Evolutionary conservation across 2,888 invertebrate species (phyloP).

Genomic region (Aphodius granarius): DNA sequence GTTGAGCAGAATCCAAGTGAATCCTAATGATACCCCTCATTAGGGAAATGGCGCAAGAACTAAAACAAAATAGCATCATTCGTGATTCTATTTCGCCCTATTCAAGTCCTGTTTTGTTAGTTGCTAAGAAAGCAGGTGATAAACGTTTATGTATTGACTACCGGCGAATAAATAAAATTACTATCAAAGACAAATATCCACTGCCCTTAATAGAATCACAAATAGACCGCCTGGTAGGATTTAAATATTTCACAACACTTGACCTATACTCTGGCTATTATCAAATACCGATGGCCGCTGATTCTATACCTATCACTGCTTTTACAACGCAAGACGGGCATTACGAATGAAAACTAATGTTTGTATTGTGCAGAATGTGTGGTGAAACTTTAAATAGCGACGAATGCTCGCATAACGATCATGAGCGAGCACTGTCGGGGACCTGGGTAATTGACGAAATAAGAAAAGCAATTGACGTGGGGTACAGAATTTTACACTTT

Average conservation of each 20-base stretch:
- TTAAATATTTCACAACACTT: conserved; percentile 37
- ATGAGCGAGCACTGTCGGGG: too few relatives aligned
- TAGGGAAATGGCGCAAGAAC: conserved; percentile 2
- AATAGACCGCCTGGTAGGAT: conserved; percentile 36
- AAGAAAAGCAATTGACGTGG: too few relatives aligned
- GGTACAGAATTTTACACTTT: too few relatives aligned
- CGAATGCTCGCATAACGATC: too few relatives aligned
- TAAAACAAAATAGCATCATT: background rate
- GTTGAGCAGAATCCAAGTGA: too few relatives aligned
- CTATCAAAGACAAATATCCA: conserved; percentile 40
- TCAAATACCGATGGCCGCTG: conserved; percentile 15
- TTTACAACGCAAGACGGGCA: conserved; percentile 1
- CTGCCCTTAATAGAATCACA: conserved; percentile 41
- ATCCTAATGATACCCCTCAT: too few relatives aligned
- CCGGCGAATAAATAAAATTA: conserved; percentile 39
- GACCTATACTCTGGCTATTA: conserved; percentile 35
- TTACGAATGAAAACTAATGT: too few relatives aligned
- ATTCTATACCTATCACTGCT: conserved; percentile 13
- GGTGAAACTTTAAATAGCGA: too few relatives aligned
- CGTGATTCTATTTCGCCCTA: conserved; percentile 37
- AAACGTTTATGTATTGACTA: conserved; percentile 39
- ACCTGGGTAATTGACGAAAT: too few relatives aligned
- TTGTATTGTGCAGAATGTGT: too few relatives aligned
- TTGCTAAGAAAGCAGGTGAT: conserved; percentile 36
- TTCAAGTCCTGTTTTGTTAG: conserved; percentile 30